Evolutionary conservation across 2,797 vertebrate species (phyloP), one percentile per base, ranked within the genome.

Genomic region (Pseudochaenichthys georgianus): DNA sequence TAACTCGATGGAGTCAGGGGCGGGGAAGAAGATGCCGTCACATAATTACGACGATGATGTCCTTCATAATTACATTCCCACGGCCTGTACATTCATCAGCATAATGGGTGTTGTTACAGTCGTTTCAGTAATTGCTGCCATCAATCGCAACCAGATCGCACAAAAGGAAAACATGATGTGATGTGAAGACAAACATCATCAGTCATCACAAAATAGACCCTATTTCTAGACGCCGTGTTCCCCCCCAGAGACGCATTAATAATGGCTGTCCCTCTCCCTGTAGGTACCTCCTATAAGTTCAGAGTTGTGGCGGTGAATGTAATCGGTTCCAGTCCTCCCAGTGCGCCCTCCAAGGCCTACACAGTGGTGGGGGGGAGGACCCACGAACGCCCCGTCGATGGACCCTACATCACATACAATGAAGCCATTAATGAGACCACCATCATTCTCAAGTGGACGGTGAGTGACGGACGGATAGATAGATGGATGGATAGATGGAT

Each of bases 371-470:
- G 97, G 4, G 96, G 94, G 54, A 95, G 93, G 84, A 95, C 96
- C 3, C 95, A 94, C 5, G 97, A 98, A 64, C 96, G 97, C 47
- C 98, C 98, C 0, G 95, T 99, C 8, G 95, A 97, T 0, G 98
- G 98, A 43, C 98, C 98, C 0, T 99, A 99, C 89, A 99, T 99
- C 93, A 99, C 98, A 81, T 99, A 99, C 91, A 99, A 97, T 0
- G 98, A 99, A 4, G 98, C 98, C 54, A 94, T 99, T 92, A 99
- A 99, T 0, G 98, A 99, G 90, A 99, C 98, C 61, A 97, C 97
- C 85, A 95, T 99, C 90, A 98, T 99, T 89, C 96, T 99, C 47
- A 99, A 99, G 88, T 99, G 98, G 98, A 98, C 97, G 90, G 98
- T 99, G 86, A 93, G 96, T 66, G 47, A 23, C 21, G 21, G 21